Base-by-base conservation (phyloP, 1,140 invertebrate genomes). In the Lerema accius region DNA sequence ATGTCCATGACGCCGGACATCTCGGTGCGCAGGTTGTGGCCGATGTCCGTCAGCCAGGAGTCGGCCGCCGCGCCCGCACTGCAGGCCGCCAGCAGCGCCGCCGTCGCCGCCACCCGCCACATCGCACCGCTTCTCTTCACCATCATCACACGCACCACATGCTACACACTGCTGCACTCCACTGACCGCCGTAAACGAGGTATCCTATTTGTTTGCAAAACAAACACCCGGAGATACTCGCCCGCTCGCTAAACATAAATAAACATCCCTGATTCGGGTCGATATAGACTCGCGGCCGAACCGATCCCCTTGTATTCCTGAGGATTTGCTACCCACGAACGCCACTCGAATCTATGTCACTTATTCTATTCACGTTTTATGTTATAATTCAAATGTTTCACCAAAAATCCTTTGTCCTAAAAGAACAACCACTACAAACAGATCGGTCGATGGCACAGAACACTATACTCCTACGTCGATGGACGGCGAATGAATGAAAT, bases 141-240 rank as follows among this genome's bases (percentile, higher is more conserved):
- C 37, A 26, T 49, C 68, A 71, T 63, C 71, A 40, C 65, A 73
- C 46, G 45, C 73, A 63, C 48, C 63, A 71, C 60, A 80, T 71
- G 65, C 60, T 63, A 45, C 7, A 37, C 37, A 58, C 55, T 55
- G 39, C 26, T 65, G 35, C 42, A 49, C 48, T 28, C 19, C 19
- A 58, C 63, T 42, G 68, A 68, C 37, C 40, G n/a, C n/a, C n/a
- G n/a, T 32, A 11, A 26, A 42, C 42, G 23, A 56, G 78, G 70
- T 82, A 82, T 64, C 63, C 76, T 77, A 65, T 79, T 49, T 83
- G 76, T 86, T 88, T 85, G 80, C 82, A 80, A 88, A 84, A 88
- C 79, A 84, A 88, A 86, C 80, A 71, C 73, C 43, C 63, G 67
- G 63, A 81, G 74, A 78, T 84, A 85, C 76, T 76, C 73, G 68